A percentile compares a stretch with the other conserved stretches of the same genome.
These are phyloP conservation scores for Metacarcinus magister DNA, from an alignment of 2,888 invertebrate genomes.

Conservation along the genomic window DNA sequence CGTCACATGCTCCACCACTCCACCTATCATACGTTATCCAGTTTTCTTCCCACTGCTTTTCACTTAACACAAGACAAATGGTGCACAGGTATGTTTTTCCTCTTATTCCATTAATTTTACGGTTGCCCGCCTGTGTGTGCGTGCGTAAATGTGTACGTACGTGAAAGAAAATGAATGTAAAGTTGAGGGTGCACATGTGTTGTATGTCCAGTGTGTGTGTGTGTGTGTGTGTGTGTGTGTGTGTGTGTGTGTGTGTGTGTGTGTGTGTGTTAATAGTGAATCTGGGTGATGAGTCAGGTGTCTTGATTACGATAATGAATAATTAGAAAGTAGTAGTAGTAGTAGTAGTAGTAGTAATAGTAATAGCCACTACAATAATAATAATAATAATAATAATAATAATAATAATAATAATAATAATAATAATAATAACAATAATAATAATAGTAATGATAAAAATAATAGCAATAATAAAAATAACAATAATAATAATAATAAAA, in stretches of 20 bases:
- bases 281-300: background rate
- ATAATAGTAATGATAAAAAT: background rate
- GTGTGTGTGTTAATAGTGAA: background rate
- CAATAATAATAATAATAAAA: background rate
- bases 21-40: background rate
- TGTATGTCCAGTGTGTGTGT: background rate
- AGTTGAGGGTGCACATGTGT: background rate
- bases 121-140: background rate
- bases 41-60: background rate
- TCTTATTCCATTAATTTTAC: background rate
- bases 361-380: background rate
- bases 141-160: background rate
- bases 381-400: background rate
- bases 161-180: background rate
- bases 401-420: background rate
- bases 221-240: conserved; percentile 13
- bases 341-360: background rate
- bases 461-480: background rate
- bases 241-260: background rate
- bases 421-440: background rate
- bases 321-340: background rate
- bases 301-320: background rate
- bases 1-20: background rate
- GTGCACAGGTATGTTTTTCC: background rate
- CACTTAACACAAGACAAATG: background rate